These are phyloP conservation scores for Dascillus cervinus DNA, from an alignment of 2,888 invertebrate genomes.

Conservation along the genomic window DNA sequence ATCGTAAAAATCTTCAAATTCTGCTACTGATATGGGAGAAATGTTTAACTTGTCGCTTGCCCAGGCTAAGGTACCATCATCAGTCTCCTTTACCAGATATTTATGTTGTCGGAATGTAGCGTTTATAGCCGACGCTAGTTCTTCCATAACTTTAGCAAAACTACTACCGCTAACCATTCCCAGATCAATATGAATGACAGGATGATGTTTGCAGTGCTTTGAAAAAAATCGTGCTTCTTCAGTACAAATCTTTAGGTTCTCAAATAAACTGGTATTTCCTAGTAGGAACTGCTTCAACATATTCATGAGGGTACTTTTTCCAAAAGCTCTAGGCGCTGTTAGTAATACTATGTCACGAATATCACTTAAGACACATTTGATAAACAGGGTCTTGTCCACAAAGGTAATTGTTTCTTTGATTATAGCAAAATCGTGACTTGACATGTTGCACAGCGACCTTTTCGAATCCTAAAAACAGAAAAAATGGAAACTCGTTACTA, in stretches of 20 bases:
- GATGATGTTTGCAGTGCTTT: slow-evolving; percentile 14
- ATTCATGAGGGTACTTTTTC: slow-evolving; percentile 15
- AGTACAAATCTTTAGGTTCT: slow-evolving; percentile 14
- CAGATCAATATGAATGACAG: slow-evolving; percentile 16
- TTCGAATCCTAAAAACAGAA: too few species aligned
- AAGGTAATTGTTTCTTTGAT: slow-evolving; percentile 5
- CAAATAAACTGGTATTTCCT: slow-evolving; percentile 14
- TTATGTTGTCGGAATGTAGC: slow-evolving; percentile 11
- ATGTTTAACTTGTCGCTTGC: slow-evolving; percentile 13
- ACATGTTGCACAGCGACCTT: slow-evolving; percentile 2
- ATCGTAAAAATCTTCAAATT: slow-evolving; percentile 9
- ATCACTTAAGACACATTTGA: slow-evolving; percentile 9
- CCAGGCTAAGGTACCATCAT: slow-evolving; percentile 11
- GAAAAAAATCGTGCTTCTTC: slow-evolving; percentile 14
- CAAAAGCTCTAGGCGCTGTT: slow-evolving; percentile 14
- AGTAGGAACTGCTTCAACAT: slow-evolving; percentile 15
- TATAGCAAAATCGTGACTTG: slow-evolving; percentile 4
- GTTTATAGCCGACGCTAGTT: slow-evolving; percentile 11
- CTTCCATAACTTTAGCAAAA: slow-evolving; percentile 11
- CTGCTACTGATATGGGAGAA: slow-evolving; percentile 8
- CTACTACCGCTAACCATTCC: slow-evolving; percentile 12
- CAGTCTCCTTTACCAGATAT: slow-evolving; percentile 15
- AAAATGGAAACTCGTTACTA: too few species aligned
- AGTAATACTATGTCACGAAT: slow-evolving; percentile 10
- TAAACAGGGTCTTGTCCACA: slow-evolving; percentile 7